phyloP scores from a whole-genome alignment of 2,797 vertebrate genomes.

The Cacajao melanocephalus region DNA sequence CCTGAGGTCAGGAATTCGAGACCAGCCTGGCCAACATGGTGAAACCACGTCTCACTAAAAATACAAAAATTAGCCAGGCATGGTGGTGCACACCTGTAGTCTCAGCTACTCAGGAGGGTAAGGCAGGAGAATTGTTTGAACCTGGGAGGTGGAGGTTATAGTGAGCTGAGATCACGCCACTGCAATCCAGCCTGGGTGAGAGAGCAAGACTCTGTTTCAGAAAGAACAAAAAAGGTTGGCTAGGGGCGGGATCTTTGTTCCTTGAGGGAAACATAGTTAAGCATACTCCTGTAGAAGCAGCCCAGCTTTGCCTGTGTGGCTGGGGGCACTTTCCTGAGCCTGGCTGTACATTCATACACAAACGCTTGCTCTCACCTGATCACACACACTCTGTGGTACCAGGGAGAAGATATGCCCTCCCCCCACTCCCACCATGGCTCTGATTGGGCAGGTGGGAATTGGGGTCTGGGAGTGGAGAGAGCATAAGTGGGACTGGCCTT shows the following conservation, averaged over 20 bases:
- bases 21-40: neutral
- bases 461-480: neutral
- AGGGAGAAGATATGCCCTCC: neutral
- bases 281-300: neutral
- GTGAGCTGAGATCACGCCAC: neutral
- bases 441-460: rapidly evolving
- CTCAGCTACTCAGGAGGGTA: neutral
- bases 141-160: neutral
- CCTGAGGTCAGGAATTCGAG: neutral
- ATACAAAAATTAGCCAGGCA: neutral
- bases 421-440: too few species aligned
- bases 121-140: neutral
- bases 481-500: neutral
- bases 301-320: neutral
- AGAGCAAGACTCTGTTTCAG: neutral
- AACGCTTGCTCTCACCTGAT: neutral
- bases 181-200: neutral
- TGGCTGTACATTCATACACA: rapidly evolving
- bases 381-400: neutral
- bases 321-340: neutral
- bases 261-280: neutral
- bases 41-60: neutral
- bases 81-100: neutral
- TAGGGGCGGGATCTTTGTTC: neutral
- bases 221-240: neutral